Percentiles rank a stretch among this genome's conserved stretches.
These are phyloP conservation scores for Polydrusus cervinus DNA, from an alignment of 2,888 invertebrate species.

Conservation along the genomic window DNA sequence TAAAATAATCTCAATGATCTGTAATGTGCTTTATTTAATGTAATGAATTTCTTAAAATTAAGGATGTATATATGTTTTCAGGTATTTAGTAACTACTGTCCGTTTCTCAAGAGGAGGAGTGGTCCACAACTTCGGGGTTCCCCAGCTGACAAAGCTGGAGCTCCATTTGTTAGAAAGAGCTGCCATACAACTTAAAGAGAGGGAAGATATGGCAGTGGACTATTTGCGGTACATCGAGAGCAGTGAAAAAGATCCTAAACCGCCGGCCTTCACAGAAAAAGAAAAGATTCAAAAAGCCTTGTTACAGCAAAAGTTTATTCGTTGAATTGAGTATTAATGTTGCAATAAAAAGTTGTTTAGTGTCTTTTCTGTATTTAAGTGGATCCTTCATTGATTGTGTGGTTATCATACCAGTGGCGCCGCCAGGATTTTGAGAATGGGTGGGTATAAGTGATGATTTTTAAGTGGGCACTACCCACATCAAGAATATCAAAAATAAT, in stretches of 20 bases:
- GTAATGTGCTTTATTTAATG: too few relatives aligned
- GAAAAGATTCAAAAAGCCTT: constrained; percentile 57
- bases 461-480: too few relatives aligned
- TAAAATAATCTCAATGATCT: too few relatives aligned
- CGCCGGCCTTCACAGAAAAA: constrained; percentile 57
- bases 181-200: constrained; percentile 66
- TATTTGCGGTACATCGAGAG: constrained; percentile 54
- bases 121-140: constrained; percentile 71
- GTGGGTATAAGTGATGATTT: too few relatives aligned
- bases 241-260: constrained; percentile 45
- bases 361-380: too few relatives aligned
- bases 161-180: constrained; percentile 69
- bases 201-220: constrained; percentile 63
- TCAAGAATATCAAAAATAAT: too few relatives aligned
- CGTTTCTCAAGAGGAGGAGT: constrained; percentile 73
- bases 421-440: too few relatives aligned
- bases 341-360: neutral
- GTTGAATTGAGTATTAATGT: constrained; percentile 8
- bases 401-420: too few relatives aligned
- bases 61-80: constrained; percentile 47
- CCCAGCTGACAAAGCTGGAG: constrained; percentile 71
- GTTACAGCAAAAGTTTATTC: constrained; percentile 56
- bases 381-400: too few relatives aligned
- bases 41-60: too few relatives aligned
- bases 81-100: constrained; percentile 68